Evolutionary conservation across 2,797 vertebrate species (phyloP), one percentile per base, ranked within the genome.

Genomic region (Cuniculus paca): DNA sequence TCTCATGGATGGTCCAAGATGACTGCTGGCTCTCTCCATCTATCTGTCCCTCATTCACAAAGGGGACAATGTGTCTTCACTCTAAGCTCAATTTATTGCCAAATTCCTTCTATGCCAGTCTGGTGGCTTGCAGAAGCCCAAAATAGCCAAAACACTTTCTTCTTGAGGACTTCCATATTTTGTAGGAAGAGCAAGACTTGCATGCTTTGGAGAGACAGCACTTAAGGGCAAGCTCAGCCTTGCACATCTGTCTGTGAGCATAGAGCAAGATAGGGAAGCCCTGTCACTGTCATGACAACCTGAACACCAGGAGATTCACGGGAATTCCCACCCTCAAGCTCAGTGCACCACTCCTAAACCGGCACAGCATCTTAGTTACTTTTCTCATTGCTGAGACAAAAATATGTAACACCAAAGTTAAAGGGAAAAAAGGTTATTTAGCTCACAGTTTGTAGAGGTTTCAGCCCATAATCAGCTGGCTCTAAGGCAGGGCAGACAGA

Each of bases 1-100:
- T 77, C 94, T 95, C 93, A 94, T 88, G 20, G 90, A 96, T 95
- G 83, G 79, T 52, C 89, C 78, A 39, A 72, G 81, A 93, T 52
- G 58, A 81, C n/a, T n/a, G 34, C 28, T 72, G 6, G 28, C 72
- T 90, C n/a, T 94, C 63, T 90, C 75, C 70, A 81, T 89, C 56
- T 80, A 36, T 87, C 77, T 84, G 78, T 84, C 60, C 56, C 22
- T 93, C 72, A 63, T 36, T 36, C 79, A 88, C 31, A 88, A 72
- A 70, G 10, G 9, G 86, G 22, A 87, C 77, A 91, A 13, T 56
- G 54, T 65, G 20, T 58, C 84, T 60, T 79, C 39, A 42, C 36
- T 92, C 56, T 63, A 31, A 85, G 70, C 34, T 88, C 65, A 78
- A 90, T 65, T 39, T 74, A 45, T 83, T 81, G 63, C 45, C 19